These are phyloP conservation scores for Ennomos erosarius DNA, from an alignment of 2,888 invertebrate species.

Conservation along the genomic window DNA sequence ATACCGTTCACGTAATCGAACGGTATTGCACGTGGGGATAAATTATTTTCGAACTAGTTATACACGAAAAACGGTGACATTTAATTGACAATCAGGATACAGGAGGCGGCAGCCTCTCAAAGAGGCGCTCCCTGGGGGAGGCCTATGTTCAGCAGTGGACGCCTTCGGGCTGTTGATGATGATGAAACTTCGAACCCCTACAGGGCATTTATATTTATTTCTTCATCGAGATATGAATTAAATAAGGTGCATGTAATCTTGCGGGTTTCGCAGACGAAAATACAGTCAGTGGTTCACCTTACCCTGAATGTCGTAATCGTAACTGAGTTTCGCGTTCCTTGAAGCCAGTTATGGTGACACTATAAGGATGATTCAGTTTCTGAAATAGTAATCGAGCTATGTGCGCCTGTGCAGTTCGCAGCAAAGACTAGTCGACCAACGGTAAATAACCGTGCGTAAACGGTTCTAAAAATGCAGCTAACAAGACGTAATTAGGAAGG, in stretches of 20 bases:
- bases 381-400: constrained; percentile 15
- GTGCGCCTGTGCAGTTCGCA: constrained; percentile 25
- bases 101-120: too few species aligned
- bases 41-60: constrained; percentile 5
- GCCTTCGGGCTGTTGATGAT: too few species aligned
- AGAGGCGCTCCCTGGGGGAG: too few species aligned
- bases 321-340: constrained; percentile 45
- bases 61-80: constrained; percentile 37
- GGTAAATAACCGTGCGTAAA: constrained; percentile 41
- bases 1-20: constrained; percentile 41
- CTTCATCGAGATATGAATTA: constrained; percentile 14
- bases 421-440: constrained; percentile 26
- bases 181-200: too few species aligned
- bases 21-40: too few species aligned
- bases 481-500: constrained; percentile 47
- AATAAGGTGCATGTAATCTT: constrained; percentile 4
- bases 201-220: neutral
- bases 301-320: constrained; percentile 43
- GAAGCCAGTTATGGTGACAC: constrained; percentile 35
- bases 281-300: constrained; percentile 40
- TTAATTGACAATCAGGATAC: constrained; percentile 22
- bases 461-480: constrained; percentile 43
- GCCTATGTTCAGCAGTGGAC: too few species aligned
- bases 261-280: constrained; percentile 25
- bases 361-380: constrained; percentile 33